Conservation (phyloP, 2,113 vertebrate species). For the Crotalus tigris region DNA sequence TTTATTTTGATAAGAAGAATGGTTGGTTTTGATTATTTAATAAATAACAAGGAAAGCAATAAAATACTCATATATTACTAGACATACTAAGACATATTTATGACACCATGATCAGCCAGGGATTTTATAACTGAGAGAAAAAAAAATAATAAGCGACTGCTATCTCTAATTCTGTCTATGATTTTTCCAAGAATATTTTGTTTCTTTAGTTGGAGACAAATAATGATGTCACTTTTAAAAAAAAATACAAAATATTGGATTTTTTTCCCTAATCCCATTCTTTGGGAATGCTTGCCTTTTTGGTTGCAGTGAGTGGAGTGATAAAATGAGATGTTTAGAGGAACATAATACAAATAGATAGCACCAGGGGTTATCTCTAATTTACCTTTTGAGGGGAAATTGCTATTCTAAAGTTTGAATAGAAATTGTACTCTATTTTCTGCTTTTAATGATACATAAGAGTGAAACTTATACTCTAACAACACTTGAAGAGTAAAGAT, state of each 20-base stretch:
- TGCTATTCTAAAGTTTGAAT: not conserved
- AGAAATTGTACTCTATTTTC: not conserved
- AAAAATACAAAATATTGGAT: not conserved
- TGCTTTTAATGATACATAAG: not conserved
- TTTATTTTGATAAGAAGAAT: constrained; percentile 45
- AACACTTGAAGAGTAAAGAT: not conserved
- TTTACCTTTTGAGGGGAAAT: not conserved
- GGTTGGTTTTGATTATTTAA: not conserved
- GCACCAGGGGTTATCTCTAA: not conserved
- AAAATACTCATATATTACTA: not conserved
- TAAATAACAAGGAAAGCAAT: constrained; percentile 8
- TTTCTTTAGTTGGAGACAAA: not conserved
- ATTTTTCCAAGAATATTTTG: not conserved
- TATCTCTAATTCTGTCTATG: not conserved
- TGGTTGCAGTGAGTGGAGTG: not conserved
- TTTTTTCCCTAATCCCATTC: not conserved
- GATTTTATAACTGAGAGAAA: not conserved
- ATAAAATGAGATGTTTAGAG: not conserved
- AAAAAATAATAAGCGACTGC: not conserved
- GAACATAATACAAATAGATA: not conserved
- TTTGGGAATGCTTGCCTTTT: not conserved
- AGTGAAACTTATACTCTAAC: not conserved
- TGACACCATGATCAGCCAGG: not conserved
- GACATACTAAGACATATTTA: not conserved
- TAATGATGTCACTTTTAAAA: not conserved